Conservation (phyloP, 2,797 vertebrate species). For the Acomys russatus region DNA sequence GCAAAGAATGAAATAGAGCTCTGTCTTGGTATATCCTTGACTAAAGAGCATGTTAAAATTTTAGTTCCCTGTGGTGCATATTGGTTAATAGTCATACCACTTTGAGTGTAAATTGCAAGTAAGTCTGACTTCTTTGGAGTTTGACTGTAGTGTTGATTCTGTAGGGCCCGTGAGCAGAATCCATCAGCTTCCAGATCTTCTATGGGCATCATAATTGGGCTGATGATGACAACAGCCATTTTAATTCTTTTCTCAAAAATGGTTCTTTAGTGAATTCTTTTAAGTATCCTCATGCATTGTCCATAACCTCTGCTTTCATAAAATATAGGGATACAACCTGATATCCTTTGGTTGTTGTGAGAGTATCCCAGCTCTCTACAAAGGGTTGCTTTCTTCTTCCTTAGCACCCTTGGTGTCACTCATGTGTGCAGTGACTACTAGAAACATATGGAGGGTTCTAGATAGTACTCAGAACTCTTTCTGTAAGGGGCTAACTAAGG, state of each 20-base stretch:
- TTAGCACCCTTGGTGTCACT: slow-evolving; percentile 84
- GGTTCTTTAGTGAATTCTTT: slow-evolving; percentile 79
- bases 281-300: slow-evolving; percentile 82
- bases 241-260: slow-evolving; percentile 34
- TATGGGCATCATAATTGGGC: slow-evolving; percentile 11
- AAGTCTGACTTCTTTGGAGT: slow-evolving; percentile 35
- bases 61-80: background rate
- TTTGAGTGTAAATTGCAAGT: slow-evolving; percentile 61
- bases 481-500: background rate
- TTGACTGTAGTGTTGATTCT: background rate
- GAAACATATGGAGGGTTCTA: slow-evolving; percentile 82
- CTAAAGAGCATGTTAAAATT: slow-evolving; percentile 8
- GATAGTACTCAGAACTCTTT: slow-evolving; percentile 77
- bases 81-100: background rate
- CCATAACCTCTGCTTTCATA: slow-evolving; percentile 77
- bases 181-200: slow-evolving; percentile 51
- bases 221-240: slow-evolving; percentile 34
- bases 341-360: slow-evolving; percentile 87
- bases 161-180: background rate
- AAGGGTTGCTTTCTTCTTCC: slow-evolving; percentile 87
- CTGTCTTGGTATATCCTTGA: slow-evolving; percentile 1
- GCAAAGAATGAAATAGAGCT: background rate
- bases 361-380: slow-evolving; percentile 83
- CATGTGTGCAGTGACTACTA: slow-evolving; percentile 83
- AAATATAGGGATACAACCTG: slow-evolving; percentile 83